Evolutionary conservation across 1,140 invertebrate species (phyloP).

Genomic region (Euschistus heros): DNA sequence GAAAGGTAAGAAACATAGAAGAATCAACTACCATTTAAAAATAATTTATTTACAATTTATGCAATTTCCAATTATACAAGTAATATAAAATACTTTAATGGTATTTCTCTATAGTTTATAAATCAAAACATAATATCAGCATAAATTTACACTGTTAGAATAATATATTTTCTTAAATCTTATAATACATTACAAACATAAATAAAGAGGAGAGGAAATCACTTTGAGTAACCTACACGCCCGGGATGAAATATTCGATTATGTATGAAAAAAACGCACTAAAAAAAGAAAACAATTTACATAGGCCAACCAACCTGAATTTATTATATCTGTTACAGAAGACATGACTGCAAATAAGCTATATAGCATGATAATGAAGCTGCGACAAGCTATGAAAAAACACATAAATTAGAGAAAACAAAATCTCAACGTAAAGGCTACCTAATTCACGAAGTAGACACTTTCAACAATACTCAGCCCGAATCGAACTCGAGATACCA

Average conservation of each 20-base stretch:
- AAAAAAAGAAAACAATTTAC: background rate
- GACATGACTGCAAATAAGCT: slow-evolving; percentile 12
- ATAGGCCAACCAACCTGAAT: slow-evolving; percentile 5
- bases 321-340: background rate
- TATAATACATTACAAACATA: background rate
- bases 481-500: too few species aligned
- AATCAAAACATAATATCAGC: background rate
- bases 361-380: background rate
- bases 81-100: slow-evolving; percentile 15
- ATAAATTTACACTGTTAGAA: background rate
- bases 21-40: background rate
- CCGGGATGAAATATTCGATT: too few species aligned
- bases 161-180: background rate
- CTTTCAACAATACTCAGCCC: too few species aligned
- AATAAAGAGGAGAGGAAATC: too few species aligned
- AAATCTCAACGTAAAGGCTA: background rate
- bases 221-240: too few species aligned
- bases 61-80: slow-evolving; percentile 11
- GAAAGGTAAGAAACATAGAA: background rate
- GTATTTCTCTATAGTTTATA: slow-evolving; percentile 10
- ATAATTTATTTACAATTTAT: slow-evolving; percentile 18
- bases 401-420: slow-evolving; percentile 2
- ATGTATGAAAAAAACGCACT: too few species aligned
- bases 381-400: slow-evolving; percentile 7
- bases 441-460: background rate